Conservation (phyloP, 2,888 invertebrate genomes). For the Maniola hyperantus region DNA sequence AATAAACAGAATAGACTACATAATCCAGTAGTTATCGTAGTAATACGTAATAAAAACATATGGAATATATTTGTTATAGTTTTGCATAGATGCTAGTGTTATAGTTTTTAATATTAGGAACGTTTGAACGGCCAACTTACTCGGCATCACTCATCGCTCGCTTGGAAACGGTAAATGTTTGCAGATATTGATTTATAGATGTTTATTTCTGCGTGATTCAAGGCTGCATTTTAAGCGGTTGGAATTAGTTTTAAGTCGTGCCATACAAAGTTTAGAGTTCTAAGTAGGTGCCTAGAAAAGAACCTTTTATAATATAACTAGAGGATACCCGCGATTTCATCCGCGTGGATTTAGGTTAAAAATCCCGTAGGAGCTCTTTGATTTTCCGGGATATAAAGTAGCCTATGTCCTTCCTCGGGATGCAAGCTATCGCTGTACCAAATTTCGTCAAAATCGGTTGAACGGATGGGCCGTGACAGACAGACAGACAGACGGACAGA, state of each 20-base stretch:
- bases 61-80: not conserved
- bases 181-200: slow-evolving; percentile 41
- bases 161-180: slow-evolving; percentile 52
- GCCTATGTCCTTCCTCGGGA: no score
- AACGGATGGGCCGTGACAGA: no score
- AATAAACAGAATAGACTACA: not conserved
- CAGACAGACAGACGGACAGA: no score
- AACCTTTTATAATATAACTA: no score
- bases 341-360: no score
- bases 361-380: no score
- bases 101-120: not conserved
- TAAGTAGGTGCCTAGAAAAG: not conserved
- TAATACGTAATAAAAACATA: not conserved
- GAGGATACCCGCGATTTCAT: no score
- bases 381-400: no score
- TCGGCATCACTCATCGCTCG: slow-evolving; percentile 47
- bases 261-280: not conserved
- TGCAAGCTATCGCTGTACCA: no score
- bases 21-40: not conserved
- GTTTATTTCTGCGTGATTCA: slow-evolving; percentile 33
- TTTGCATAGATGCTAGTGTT: not conserved
- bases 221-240: slow-evolving; percentile 34
- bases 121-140: slow-evolving; percentile 29
- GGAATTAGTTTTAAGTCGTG: not conserved
- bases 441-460: no score